Evolutionary conservation across 2,113 vertebrate species (phyloP).

Genomic region (Emydocephalus ijimae): DNA sequence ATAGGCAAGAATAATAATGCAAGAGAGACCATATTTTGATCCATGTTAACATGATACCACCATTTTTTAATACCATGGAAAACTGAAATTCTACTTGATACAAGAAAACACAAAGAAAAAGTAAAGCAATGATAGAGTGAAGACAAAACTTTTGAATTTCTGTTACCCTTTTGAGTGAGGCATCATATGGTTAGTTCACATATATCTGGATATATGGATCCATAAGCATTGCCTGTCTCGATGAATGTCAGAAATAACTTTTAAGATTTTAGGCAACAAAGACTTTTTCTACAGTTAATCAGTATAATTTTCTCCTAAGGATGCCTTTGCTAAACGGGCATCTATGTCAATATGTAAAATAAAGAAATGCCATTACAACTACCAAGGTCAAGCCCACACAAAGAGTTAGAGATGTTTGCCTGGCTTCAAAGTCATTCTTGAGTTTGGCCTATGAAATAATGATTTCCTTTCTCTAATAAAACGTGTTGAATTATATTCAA

Average conservation of each 20-base stretch:
- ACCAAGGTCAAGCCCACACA: neutral
- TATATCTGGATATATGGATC: too few species aligned
- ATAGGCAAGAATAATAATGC: neutral
- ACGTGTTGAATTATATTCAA: neutral
- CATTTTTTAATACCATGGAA: neutral
- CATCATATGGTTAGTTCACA: too few species aligned
- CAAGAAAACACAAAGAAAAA: neutral
- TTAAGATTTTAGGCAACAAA: neutral
- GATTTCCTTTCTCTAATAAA: accelerated
- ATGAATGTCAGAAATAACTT: neutral
- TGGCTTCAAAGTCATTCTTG: accelerated
- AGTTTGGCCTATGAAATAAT: neutral
- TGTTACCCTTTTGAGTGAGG: neutral
- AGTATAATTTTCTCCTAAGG: neutral
- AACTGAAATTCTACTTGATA: neutral
- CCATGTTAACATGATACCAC: too few species aligned
- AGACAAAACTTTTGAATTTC: neutral
- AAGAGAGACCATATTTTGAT: neutral
- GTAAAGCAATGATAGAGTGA: neutral
- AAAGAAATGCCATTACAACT: neutral
- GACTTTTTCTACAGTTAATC: neutral
- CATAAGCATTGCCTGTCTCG: neutral
- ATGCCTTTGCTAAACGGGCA: neutral
- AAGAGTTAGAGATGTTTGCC: accelerated
- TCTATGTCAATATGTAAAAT: neutral